These are phyloP conservation scores for Scolopax bukidnonensis DNA, from an alignment of 2,797 vertebrate genomes.

Conservation along the genomic window DNA sequence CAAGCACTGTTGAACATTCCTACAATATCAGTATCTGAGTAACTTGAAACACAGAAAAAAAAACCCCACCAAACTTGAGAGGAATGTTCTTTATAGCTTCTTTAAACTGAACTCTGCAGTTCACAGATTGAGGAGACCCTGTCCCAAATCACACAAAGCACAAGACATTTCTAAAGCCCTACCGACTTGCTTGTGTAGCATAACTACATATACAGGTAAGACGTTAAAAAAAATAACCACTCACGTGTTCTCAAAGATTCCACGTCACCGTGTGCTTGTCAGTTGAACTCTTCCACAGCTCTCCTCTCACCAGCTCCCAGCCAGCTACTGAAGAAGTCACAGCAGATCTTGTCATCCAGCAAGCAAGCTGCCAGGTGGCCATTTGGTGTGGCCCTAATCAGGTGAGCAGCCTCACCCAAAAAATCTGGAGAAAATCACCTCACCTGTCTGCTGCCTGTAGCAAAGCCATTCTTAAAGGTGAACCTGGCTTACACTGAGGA, in stretches of 20 bases:
- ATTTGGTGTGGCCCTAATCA: not conserved
- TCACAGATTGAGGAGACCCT: not conserved
- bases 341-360: not conserved
- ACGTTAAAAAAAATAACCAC: not conserved
- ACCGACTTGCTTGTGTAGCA: rapidly evolving
- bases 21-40: not conserved
- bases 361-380: not conserved
- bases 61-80: not conserved
- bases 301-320: not conserved
- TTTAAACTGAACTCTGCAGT: not conserved
- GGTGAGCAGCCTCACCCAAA: not conserved
- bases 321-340: not conserved
- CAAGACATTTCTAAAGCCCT: not conserved
- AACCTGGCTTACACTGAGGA: not conserved
- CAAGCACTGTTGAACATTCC: not conserved
- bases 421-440: not conserved
- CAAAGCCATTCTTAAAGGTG: not conserved
- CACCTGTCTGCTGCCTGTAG: not conserved
- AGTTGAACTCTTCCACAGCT: not conserved
- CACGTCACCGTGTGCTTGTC: rapidly evolving
- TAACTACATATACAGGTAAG: rapidly evolving
- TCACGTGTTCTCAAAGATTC: not conserved
- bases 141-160: not conserved
- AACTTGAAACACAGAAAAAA: not conserved
- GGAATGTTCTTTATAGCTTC: not conserved